These are phyloP conservation scores for Pterocles burchelli DNA, from an alignment of 2,113 vertebrate genomes.

Conservation along the genomic window DNA sequence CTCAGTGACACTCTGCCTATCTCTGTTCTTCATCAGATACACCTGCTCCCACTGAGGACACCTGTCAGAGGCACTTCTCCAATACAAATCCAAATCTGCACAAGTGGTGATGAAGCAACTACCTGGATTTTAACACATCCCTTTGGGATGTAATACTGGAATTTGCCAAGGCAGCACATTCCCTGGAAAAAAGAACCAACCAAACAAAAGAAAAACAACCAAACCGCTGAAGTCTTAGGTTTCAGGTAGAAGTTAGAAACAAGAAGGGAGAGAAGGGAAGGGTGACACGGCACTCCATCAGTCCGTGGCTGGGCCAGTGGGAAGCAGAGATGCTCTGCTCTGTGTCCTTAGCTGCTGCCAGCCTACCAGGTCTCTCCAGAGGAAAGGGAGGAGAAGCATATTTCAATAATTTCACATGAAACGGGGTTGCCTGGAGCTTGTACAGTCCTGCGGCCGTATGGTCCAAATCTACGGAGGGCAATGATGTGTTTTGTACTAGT, in stretches of 20 bases:
- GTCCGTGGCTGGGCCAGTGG: neutral
- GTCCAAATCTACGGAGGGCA: neutral
- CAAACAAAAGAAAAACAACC: too few relatives aligned
- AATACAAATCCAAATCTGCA: neutral
- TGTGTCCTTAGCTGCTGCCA: neutral
- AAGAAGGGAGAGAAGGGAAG: neutral
- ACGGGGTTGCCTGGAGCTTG: neutral
- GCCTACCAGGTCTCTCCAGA: neutral
- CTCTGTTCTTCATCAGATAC: neutral
- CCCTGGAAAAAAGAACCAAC: neutral
- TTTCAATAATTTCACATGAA: neutral
- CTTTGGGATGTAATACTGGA: neutral
- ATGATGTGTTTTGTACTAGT: neutral
- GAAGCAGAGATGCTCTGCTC: neutral
- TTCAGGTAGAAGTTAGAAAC: neutral
- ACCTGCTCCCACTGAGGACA: neutral
- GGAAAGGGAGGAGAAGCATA: too few relatives aligned
- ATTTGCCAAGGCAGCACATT: neutral
- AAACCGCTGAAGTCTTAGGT: neutral
- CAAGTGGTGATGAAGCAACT: neutral
- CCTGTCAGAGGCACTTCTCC: neutral
- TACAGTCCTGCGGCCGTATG: accelerated
- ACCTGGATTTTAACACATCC: neutral
- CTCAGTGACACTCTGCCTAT: neutral
- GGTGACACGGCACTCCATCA: accelerated